Conservation (phyloP, 1,140 invertebrate species). For the Tetramorium alpestre region DNA sequence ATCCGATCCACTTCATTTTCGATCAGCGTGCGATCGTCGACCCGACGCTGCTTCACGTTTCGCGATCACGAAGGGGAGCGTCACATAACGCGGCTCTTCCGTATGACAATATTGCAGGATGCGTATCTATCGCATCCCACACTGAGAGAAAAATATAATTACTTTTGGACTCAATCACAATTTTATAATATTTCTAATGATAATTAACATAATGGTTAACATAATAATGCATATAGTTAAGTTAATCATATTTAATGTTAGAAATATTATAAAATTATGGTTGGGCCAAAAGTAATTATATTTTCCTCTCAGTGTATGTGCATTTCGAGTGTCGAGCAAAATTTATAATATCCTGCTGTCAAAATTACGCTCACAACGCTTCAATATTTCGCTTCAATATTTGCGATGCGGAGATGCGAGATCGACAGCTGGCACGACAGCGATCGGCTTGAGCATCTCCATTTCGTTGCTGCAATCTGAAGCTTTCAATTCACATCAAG, state of each 20-base stretch:
- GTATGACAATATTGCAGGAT: neutral
- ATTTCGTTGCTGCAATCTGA: neutral
- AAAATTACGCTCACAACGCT: neutral
- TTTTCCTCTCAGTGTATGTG: neutral
- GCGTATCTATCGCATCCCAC: neutral
- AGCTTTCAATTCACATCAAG: neutral
- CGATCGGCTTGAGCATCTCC: neutral
- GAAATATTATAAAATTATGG: too few species aligned
- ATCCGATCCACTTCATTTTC: slow-evolving; percentile 28
- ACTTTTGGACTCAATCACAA: too few species aligned
- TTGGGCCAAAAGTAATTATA: too few species aligned
- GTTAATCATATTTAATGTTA: too few species aligned
- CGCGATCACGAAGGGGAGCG: slow-evolving; percentile 33
- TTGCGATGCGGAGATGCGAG: too few species aligned
- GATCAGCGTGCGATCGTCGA: slow-evolving; percentile 44
- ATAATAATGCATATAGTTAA: too few species aligned
- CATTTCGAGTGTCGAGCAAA: neutral
- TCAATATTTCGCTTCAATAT: neutral
- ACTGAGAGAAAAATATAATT: neutral
- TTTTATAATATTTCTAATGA: too few species aligned
- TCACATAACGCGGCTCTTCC: slow-evolving; percentile 26
- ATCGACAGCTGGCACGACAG: too few species aligned
- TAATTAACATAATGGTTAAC: too few species aligned
- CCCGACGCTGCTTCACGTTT: slow-evolving; percentile 38
- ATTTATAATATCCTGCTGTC: neutral